Evolutionary conservation across 2,888 invertebrate genomes (phyloP).

Genomic region (Odontocolon sp.): DNA sequence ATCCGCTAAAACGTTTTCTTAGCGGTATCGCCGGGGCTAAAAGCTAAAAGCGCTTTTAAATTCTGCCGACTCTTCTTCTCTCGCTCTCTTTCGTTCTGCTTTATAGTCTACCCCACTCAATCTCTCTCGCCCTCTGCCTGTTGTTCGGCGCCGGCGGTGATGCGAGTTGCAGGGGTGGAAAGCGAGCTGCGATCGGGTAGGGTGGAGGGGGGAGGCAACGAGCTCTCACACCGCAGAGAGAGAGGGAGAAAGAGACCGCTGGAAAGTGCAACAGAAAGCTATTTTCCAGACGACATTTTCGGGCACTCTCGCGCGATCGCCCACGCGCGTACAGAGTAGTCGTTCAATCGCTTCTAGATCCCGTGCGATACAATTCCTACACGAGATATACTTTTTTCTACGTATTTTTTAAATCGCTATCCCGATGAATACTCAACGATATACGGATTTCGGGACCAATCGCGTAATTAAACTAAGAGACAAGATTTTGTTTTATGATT

Average conservation of each 20-base stretch:
- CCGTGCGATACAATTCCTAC: conserved; percentile 5
- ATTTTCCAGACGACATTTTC: conserved; percentile 45
- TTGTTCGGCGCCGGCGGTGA: conserved; percentile 28
- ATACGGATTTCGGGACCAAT: not conserved
- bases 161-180: conserved; percentile 24
- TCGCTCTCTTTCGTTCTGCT: conserved; percentile 7
- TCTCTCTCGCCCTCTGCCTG: conserved; percentile 43
- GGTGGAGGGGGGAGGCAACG: too few relatives aligned
- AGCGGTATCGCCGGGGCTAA: conserved; percentile 75
- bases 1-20: conserved; percentile 78
- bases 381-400: not conserved
- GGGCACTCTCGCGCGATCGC: conserved; percentile 30
- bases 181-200: conserved; percentile 1
- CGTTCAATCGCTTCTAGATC: not conserved
- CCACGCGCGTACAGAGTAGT: not conserved
- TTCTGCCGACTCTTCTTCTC: conserved; percentile 67
- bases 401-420: not conserved
- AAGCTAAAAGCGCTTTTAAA: conserved; percentile 79
- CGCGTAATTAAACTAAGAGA: not conserved
- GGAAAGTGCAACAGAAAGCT: conserved; percentile 28
- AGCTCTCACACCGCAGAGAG: not conserved
- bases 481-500: not conserved
- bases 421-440: not conserved
- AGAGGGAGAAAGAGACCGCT: conserved; percentile 17
- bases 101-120: conserved; percentile 42